These are phyloP conservation scores for Henricia sp. DNA, from an alignment of 53 echinoderm and acorn worm species.

Conservation along the genomic window DNA sequence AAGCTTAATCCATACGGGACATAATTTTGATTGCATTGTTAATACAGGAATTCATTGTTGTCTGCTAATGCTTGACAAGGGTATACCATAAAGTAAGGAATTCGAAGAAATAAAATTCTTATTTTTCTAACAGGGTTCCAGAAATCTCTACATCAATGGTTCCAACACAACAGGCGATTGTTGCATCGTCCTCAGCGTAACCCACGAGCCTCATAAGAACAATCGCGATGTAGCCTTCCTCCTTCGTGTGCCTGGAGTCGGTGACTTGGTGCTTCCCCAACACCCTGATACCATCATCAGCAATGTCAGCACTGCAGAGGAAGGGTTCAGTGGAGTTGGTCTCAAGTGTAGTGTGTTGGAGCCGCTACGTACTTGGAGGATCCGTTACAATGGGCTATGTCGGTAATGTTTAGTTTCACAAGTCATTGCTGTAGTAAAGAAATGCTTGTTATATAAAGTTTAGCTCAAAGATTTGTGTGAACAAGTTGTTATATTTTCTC, in stretches of 20 bases:
- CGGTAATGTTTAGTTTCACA: conserved; percentile 43
- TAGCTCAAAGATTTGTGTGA: too few relatives aligned
- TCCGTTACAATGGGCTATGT: conserved; percentile 74
- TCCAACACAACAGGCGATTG: conserved; percentile 24
- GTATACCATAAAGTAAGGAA: too few relatives aligned
- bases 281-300: conserved; percentile 53
- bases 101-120: not conserved
- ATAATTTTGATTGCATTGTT: too few relatives aligned
- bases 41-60: too few relatives aligned
- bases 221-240: conserved; percentile 53
- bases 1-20: too few relatives aligned
- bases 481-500: too few relatives aligned
- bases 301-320: not conserved
- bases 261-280: conserved; percentile 56
- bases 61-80: too few relatives aligned
- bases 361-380: conserved; percentile 67
- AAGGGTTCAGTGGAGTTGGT: conserved; percentile 54
- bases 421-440: not conserved
- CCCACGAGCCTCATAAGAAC: conserved; percentile 13
- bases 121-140: not conserved
- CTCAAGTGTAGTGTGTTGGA: conserved; percentile 61
- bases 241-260: conserved; percentile 61
- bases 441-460: too few relatives aligned
- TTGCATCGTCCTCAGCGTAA: conserved; percentile 55
- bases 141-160: conserved; percentile 44